phyloP scores from a whole-genome alignment of 2,888 invertebrate species.

The Horisme vitalbata region DNA sequence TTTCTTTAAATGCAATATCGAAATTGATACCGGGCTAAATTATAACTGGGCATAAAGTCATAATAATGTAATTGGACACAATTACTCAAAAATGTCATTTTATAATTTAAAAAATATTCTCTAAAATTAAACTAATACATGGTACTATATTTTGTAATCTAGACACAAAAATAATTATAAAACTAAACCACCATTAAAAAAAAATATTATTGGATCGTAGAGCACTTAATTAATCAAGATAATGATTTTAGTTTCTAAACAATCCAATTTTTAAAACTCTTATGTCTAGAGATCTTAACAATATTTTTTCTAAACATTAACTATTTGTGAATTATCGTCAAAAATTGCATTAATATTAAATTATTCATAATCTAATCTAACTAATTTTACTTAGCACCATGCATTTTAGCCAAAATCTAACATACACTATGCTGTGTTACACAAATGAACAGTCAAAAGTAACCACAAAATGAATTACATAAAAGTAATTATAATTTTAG shows the following conservation, averaged over 20 bases:
- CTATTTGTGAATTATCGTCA: slow-evolving; percentile 29
- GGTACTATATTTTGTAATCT: too few relatives aligned
- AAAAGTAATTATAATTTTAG: too few relatives aligned
- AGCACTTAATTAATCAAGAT: too few relatives aligned
- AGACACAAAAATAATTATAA: too few relatives aligned
- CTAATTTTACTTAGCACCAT: slow-evolving; percentile 54
- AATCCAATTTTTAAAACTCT: not conserved
- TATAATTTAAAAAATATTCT: too few relatives aligned
- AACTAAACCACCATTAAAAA: too few relatives aligned
- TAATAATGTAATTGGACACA: not conserved
- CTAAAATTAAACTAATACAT: too few relatives aligned
- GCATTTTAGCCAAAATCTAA: slow-evolving; percentile 33
- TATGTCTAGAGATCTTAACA: not conserved
- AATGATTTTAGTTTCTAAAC: too few relatives aligned
- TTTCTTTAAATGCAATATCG: slow-evolving; percentile 49
- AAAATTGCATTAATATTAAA: slow-evolving; percentile 31
- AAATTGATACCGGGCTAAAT: slow-evolving; percentile 8
- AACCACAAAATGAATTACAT: too few relatives aligned
- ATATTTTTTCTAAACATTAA: not conserved
- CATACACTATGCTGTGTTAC: slow-evolving; percentile 2
- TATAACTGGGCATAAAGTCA: not conserved
- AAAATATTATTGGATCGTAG: too few relatives aligned
- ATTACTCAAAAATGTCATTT: not conserved
- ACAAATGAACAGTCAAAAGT: not conserved
- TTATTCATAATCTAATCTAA: slow-evolving; percentile 37